Evolutionary conservation across 2,888 invertebrate species (phyloP).

Genomic region (Apeira syringaria): DNA sequence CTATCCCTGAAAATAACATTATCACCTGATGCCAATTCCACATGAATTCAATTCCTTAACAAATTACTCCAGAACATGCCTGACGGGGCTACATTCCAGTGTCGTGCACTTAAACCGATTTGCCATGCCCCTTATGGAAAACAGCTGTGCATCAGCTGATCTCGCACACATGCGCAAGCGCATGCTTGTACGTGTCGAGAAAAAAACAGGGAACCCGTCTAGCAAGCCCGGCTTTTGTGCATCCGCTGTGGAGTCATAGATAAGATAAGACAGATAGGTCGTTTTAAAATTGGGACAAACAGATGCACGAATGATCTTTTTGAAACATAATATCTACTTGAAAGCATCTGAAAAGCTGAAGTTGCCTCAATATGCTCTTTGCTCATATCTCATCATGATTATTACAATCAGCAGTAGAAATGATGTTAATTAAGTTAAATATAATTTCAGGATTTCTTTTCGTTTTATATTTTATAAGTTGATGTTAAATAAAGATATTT

Average conservation of each 20-base stretch:
- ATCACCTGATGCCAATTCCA: conserved; percentile 15
- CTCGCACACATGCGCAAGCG: conserved; percentile 45
- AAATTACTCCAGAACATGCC: conserved; percentile 6
- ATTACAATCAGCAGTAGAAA: too few relatives aligned
- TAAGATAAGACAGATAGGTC: conserved; percentile 22
- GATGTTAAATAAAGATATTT: too few relatives aligned
- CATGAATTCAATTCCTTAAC: conserved; percentile 11
- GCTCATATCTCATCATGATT: too few relatives aligned
- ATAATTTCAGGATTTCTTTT: too few relatives aligned
- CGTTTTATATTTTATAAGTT: too few relatives aligned
- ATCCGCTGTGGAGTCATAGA: conserved; percentile 49
- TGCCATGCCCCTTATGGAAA: conserved; percentile 43
- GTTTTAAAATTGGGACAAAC: too few relatives aligned
- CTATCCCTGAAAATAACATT: conserved; percentile 7
- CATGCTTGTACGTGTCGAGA: conserved; percentile 41
- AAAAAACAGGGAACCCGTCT: conserved; percentile 68
- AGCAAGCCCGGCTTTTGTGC: conserved; percentile 60
- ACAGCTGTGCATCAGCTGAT: conserved; percentile 75
- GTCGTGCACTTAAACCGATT: conserved; percentile 43
- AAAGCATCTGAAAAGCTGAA: too few relatives aligned
- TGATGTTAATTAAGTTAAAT: too few relatives aligned
- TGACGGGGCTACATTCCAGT: conserved; percentile 31
- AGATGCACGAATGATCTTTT: too few relatives aligned
- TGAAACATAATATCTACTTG: too few relatives aligned
- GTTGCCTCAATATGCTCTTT: too few relatives aligned